Evolutionary conservation across 2,113 vertebrate genomes (phyloP), one percentile per base, ranked within the genome.

Genomic region (Brachyistius frenatus): DNA sequence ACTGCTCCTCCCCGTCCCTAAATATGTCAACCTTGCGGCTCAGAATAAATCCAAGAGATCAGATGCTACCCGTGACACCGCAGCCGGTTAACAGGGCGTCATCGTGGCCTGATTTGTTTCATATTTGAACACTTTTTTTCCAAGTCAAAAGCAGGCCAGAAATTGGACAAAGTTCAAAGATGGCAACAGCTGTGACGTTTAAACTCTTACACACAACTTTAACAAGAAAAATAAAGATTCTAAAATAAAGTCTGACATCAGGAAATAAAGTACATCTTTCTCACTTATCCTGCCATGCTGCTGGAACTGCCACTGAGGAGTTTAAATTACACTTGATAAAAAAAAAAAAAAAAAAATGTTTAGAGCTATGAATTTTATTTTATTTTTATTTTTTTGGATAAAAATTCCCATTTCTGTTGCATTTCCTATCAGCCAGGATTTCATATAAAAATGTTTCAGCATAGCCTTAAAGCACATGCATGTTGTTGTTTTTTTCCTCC

Each of bases 1-100:
- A 86, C 87, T 94, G 93, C 93, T 89, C 89, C 86, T 69, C 83
- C 77, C 93, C 93, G 85, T 94, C 83, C 86, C 90, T 89, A 78
- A 86, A 95, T 91, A 73, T 80, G 68, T 60, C 69, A 68, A 83
- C 77, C 77, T 77, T 32, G 64, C 70, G 53, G 66, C 23, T 73
- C 44, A 47, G 41, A 67, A 72, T 71, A 52, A 31, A 63, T 76
- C 86, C 66, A 65, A 66, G 6, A 16, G 57, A 73, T 49, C 31
- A n/a, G 60, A 76, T 53, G 41, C 9, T 62, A 47, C 32, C 66
- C 68, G 44, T 71, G 50, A 76, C 56, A 69, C 23, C 23, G 47
- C 37, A 30, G 3, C 66, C 39, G 46, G 30, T 44, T 7, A 31
- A n/a, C 47, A 32, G 16, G 35, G 66, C 35, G 49, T 16, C 39